These are phyloP conservation scores for Andrena trimmerana DNA, from an alignment of 2,888 invertebrate species.

Conservation along the genomic window DNA sequence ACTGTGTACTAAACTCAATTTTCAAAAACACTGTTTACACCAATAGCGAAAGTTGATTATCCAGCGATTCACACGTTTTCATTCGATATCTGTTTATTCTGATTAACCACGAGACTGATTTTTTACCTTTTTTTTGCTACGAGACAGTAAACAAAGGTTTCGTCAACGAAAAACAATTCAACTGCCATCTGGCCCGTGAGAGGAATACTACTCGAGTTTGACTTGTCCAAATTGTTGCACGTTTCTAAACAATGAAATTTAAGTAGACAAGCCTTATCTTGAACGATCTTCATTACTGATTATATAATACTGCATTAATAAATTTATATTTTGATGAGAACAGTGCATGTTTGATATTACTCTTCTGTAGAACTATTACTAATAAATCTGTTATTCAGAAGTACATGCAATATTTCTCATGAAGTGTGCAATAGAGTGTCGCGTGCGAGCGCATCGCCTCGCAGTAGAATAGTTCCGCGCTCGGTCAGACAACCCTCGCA, in stretches of 20 bases:
- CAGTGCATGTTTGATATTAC: background rate
- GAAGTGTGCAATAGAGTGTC: background rate
- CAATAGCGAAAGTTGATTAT: slow-evolving; percentile 7
- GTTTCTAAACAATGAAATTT: background rate
- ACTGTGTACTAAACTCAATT: background rate
- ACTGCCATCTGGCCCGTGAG: slow-evolving; percentile 62
- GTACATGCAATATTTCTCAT: background rate
- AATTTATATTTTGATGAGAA: background rate
- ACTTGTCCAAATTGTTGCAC: slow-evolving; percentile 41
- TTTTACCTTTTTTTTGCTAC: background rate
- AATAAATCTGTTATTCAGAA: background rate
- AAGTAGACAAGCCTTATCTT: background rate
- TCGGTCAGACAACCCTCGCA: slow-evolving; percentile 56
- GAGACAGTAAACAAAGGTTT: slow-evolving; percentile 27
- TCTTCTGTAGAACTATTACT: background rate
- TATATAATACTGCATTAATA: background rate
- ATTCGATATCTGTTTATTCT: background rate
- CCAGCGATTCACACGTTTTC: slow-evolving; percentile 7
- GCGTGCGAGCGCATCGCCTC: background rate
- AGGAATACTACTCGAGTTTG: slow-evolving; percentile 51
- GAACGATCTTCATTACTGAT: background rate
- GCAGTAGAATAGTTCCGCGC: slow-evolving; percentile 59
- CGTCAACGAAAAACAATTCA: slow-evolving; percentile 41
- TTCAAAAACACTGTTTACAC: slow-evolving; percentile 19
- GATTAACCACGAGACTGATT: background rate